Evolutionary conservation across 2,113 vertebrate genomes (phyloP), one percentile per base, ranked within the genome.

Genomic region (Xyrauchen texanus): DNA sequence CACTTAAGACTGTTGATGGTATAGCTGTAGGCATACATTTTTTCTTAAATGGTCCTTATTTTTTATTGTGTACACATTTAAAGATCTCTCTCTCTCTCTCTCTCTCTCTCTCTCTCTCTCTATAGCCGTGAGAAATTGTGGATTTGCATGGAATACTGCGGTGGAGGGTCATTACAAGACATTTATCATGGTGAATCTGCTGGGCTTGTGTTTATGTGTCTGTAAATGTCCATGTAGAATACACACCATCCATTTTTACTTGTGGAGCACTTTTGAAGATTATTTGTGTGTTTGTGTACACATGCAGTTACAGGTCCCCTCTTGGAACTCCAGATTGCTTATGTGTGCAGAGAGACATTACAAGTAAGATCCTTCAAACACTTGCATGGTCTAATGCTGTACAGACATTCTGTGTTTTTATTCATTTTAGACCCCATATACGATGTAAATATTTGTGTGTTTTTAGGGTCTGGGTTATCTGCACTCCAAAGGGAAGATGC

Each of bases 401-500:
- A 6, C 9, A 69, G 4, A 42, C 7, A 34, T 8, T n/a, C 13
- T 69, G 12, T 46, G 8, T 53, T 42, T 12, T 58, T 4, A n/a
- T 57, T 16, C 21, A 63, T 44, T 47, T 6, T 8, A 2, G 42
- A 47, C 61, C 2, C 9, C 15, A 47, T n/a, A 21, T 65, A 11
- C 63, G 2, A 16, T 72, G 21, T 53, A 34, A 16, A 10, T 52
- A 49, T 57, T 13, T 49, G 4, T 81, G 9, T 68, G 4, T 55
- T 6, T 71, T 80, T 60, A 99, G 98, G 98, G 98, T 87, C 93
- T 99, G 87, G 93, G 93, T 47, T 99, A 99, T 91, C 93, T 99
- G 83, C 98, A 99, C 89, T 93, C 74, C 86, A 99, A 97, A 88
- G 95, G 94, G 68, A 99, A 99, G 92, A 99, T 99, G 97, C 98